These are phyloP conservation scores for Apodemia hepburni DNA, from an alignment of 2,888 invertebrate genomes.

Conservation along the genomic window DNA sequence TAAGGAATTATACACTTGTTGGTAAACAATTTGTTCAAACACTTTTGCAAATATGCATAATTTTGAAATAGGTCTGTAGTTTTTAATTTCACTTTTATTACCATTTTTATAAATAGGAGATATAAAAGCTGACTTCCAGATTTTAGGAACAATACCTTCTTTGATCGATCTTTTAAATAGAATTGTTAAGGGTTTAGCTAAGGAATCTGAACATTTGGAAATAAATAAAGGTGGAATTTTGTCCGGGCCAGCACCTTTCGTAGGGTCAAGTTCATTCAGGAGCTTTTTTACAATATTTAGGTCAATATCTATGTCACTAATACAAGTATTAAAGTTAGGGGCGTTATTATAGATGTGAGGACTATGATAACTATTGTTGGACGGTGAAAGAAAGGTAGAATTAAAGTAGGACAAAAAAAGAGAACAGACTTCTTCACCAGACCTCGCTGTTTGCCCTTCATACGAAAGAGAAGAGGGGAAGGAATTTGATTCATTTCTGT, in stretches of 20 bases:
- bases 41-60: constrained; percentile 15
- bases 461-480: not conserved
- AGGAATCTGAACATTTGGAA: not conserved
- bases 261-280: not conserved
- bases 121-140: constrained; percentile 18
- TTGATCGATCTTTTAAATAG: constrained; percentile 6
- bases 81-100: constrained; percentile 13
- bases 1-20: not conserved
- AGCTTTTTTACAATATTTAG: not conserved
- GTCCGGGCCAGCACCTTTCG: constrained; percentile 13
- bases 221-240: constrained; percentile 13
- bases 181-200: constrained; percentile 7
- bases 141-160: constrained; percentile 16
- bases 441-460: not conserved
- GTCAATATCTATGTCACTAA: constrained; percentile 10
- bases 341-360: not conserved
- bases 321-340: not conserved
- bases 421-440: constrained; percentile 3
- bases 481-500: not conserved
- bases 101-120: constrained; percentile 20
- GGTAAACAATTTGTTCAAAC: constrained; percentile 10
- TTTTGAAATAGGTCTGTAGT: constrained; percentile 13
- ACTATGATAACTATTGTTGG: not conserved
- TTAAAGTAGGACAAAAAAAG: constrained; percentile 14
- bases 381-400: constrained; percentile 1